phyloP scores from a whole-genome alignment of 2,888 invertebrate species.

The Plebejus argus region DNA sequence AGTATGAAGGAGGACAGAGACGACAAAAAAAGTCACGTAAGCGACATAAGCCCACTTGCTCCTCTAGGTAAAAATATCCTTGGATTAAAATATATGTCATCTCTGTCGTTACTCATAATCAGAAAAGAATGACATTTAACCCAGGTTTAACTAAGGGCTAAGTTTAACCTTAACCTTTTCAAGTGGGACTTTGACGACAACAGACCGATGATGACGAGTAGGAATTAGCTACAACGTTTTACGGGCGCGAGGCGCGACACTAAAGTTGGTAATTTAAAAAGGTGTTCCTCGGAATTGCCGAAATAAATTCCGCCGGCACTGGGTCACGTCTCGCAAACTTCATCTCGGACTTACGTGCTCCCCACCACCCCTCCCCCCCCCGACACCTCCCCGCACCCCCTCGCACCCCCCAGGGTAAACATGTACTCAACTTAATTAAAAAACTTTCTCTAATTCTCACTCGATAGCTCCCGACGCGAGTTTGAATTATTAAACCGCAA shows the following conservation, averaged over 20 bases:
- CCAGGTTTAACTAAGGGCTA: neutral
- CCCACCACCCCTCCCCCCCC: neutral
- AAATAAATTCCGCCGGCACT: constrained; percentile 24
- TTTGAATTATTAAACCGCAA: constrained; percentile 15
- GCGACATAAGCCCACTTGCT: too few relatives aligned
- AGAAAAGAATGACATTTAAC: neutral
- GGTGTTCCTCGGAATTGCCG: constrained; percentile 7
- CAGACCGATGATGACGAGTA: neutral
- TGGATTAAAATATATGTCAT: too few relatives aligned
- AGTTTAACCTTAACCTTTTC: neutral
- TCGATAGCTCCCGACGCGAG: neutral
- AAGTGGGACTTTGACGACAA: neutral
- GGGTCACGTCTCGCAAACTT: constrained; percentile 33
- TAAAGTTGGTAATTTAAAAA: constrained; percentile 27
- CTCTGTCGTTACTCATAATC: neutral
- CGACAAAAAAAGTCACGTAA: neutral
- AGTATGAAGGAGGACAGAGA: neutral
- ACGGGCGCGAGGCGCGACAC: neutral
- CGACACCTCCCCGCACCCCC: neutral
- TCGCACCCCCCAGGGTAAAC: constrained; percentile 12
- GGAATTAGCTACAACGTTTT: neutral
- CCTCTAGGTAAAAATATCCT: too few relatives aligned
- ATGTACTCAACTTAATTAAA: constrained; percentile 32
- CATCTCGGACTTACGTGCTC: constrained; percentile 33
- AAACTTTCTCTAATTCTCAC: constrained; percentile 22